Conservation (phyloP, 1,140 invertebrate genomes). For the Belonocnema kinseyi region DNA sequence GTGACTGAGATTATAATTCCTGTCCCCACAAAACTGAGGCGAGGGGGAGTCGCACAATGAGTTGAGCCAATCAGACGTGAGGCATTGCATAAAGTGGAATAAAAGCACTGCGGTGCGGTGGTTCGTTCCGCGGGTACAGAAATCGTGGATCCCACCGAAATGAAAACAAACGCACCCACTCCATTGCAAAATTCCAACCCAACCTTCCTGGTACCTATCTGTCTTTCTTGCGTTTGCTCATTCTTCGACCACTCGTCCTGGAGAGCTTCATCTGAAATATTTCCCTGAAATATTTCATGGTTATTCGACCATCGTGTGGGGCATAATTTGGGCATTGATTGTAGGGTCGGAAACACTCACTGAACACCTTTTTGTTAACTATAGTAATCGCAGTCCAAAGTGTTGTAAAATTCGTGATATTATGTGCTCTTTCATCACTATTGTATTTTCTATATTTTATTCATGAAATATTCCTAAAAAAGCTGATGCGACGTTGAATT, state of each 20-base stretch:
- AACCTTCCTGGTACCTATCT: conserved; percentile 1
- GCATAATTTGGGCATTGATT: conserved; percentile 5
- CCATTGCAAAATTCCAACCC: conserved; percentile 1
- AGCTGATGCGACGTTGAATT: too few species aligned
- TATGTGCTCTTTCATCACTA: background rate
- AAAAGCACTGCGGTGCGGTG: background rate
- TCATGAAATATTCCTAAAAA: too few species aligned
- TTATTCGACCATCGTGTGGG: conserved; percentile 37
- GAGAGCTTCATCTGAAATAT: conserved; percentile 47
- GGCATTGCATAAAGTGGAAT: conserved; percentile 25
- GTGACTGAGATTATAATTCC: conserved; percentile 28
- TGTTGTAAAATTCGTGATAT: background rate
- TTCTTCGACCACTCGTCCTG: background rate
- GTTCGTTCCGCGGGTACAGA: conserved; percentile 6
- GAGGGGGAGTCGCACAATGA: conserved; percentile 10
- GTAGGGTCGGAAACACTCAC: background rate
- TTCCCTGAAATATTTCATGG: conserved; percentile 36
- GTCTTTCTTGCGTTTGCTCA: background rate
- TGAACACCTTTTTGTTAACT: conserved; percentile 28
- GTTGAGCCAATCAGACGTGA: conserved; percentile 19
- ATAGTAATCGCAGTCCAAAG: background rate
- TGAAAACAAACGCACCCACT: conserved; percentile 23
- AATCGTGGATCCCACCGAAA: background rate
- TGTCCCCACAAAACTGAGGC: background rate
- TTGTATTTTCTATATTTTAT: background rate